Base-by-base conservation (phyloP, 1,140 invertebrate species). In the Pararge aegeria region DNA sequence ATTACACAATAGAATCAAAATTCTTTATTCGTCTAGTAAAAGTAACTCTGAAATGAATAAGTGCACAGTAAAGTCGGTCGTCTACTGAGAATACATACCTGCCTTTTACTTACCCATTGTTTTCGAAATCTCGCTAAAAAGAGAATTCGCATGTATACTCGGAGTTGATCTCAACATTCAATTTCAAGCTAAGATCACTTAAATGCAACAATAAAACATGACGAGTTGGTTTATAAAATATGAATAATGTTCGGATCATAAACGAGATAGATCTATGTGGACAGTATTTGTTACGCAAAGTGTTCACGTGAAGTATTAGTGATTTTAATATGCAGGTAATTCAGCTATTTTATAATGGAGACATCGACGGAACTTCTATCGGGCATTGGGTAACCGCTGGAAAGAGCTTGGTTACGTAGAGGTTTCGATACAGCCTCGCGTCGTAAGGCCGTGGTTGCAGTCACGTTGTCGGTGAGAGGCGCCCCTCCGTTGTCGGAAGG, bases 351-450 rank as follows among this genome's bases (percentile, higher is more conserved):
- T 69, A 62, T 68, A 69, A 38, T 66, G 55, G 65, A 73, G 56
- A 57, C 84, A 86, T 84, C 74, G 79, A 78, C 74, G 73, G 77
- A 85, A 81, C 75, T 74, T 73, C 73, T 83, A 86, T 89, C 72
- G 68, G 67, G 71, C 73, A 46, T 89, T 89, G 84, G 73, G 83
- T 89, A 89, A 89, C 80, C 73, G 66, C 46, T 85, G 75, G 82
- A 84, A 85, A 87, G 84, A 87, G 83, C 73, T 81, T 79, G 74
- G 79, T 87, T 86, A 89, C 84, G 83, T 87, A 82, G 74, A 80
- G 70, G 83, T 87, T 84, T 89, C 80, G 75, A 87, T 85, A 81
- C 81, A 85, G 80, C 83, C 83, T 87, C 86, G 86, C 78, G 72
- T 75, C 69, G 74, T 87, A 83, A 87, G 84, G 83, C 86, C 83